phyloP scores from a whole-genome alignment of 2,888 invertebrate species.

The Leptopilina myrica region DNA sequence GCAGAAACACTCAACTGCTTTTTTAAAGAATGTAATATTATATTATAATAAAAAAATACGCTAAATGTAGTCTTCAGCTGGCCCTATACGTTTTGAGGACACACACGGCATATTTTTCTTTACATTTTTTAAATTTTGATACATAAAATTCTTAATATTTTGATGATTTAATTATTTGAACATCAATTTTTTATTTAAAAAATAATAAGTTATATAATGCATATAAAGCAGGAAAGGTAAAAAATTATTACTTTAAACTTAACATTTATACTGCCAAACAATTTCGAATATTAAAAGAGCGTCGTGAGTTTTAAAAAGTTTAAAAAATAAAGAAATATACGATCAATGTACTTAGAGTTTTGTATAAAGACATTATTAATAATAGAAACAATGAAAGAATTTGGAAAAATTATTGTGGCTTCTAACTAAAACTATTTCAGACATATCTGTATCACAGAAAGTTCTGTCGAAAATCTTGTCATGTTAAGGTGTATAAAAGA shows the following conservation, averaged over 20 bases:
- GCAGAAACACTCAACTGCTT: constrained; percentile 8
- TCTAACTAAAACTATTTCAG: constrained; percentile 68
- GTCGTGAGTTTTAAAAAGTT: neutral
- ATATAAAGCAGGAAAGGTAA: neutral
- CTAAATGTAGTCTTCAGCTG: constrained; percentile 69
- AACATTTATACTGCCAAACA: neutral
- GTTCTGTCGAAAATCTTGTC: constrained; percentile 67
- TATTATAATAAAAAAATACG: constrained; percentile 58
- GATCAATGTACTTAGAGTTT: neutral
- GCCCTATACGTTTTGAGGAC: constrained; percentile 72
- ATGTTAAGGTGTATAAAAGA: constrained; percentile 61
- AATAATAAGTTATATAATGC: no score
- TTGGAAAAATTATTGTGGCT: constrained; percentile 50
- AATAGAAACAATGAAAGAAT: constrained; percentile 48
- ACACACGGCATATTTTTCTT: constrained; percentile 65
- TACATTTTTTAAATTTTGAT: no score
- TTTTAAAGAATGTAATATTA: no score
- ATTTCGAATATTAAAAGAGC: neutral
- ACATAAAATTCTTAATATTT: no score
- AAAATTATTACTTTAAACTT: neutral
- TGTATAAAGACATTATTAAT: constrained; percentile 24
- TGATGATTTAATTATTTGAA: no score
- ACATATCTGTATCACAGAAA: constrained; percentile 69
- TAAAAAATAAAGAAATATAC: neutral
- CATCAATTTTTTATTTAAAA: no score